Base-by-base conservation (phyloP, 64 coral and sea anemone species). In the Anthopleura sola region DNA sequence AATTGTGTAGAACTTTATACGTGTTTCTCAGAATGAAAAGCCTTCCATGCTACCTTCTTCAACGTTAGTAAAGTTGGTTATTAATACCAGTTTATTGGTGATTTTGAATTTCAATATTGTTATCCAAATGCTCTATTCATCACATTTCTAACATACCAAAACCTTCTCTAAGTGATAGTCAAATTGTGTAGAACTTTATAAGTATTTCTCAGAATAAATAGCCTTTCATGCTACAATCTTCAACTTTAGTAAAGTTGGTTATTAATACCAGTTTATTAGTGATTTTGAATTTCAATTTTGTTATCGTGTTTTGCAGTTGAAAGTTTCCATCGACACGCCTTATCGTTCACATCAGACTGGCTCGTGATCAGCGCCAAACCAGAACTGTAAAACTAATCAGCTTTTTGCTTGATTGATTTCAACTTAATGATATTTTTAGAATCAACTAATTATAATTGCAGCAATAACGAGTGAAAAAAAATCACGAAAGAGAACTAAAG, bases 391-490 rank as follows among this genome's bases (percentile, higher is more conserved):
- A 71, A 34, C 66, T 33, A 71, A 71, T 71, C 66, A 71, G n/a
- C 28, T 71, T 71, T 34, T 71, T 71, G 66, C 29, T 34, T 71
- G 31, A 71, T 71, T 71, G 66, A 71, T 71, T 71, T 71, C 66
- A 71, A 31, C n/a, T 32, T 71, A 71, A 36, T 71, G 66, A 36
- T 71, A 71, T 71, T 71, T 71, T 71, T 17, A 71, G n/a, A 71
- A 71, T 36, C 66, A 34, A 71, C 29, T 7, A 71, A 71, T 71
- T 34, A 71, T 14, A 71, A 32, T 34, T 71, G 34, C 1, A 32
- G 15, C 29, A 28, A 34, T 34, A 32, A 31, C 28, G 13, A 71
- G 66, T 32, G 28, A 28, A 71, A 71, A 34, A 71, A 34, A 71
- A 34, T 3, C 8, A 13, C 9, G 14, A 29, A 32, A 71, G 66